Percentiles rank a stretch among this genome's conserved stretches.
Conservation (phyloP, 2,888 invertebrate genomes). For the Lissonota sp. region DNA sequence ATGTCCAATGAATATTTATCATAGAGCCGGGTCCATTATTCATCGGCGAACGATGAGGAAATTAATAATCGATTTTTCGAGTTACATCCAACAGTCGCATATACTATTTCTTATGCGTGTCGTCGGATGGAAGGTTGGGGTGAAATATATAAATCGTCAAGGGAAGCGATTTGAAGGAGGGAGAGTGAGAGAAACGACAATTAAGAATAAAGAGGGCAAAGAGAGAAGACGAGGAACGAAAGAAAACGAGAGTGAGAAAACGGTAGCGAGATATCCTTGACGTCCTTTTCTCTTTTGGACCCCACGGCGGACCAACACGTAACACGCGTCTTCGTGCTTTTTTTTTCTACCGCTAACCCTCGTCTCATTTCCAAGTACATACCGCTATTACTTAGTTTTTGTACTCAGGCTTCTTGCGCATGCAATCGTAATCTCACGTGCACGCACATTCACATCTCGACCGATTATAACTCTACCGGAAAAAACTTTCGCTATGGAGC, state of each 20-base stretch:
- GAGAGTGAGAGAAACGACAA: background rate
- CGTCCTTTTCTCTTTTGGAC: conserved; percentile 41
- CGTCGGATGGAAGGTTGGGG: background rate
- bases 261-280: conserved; percentile 56
- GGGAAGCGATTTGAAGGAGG: background rate
- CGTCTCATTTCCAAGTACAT: background rate
- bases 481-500: too few relatives aligned
- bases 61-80: conserved; percentile 51
- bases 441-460: too few relatives aligned
- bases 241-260: conserved; percentile 58
- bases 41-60: conserved; percentile 42
- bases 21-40: conserved; percentile 46
- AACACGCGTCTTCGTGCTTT: conserved; percentile 40
- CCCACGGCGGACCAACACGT: conserved; percentile 58
- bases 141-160: conserved; percentile 11
- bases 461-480: too few relatives aligned
- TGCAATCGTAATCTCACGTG: too few relatives aligned
- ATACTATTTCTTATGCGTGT: too few relatives aligned
- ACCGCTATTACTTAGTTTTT: too few relatives aligned
- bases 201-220: conserved; percentile 5
- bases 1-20: conserved; percentile 60
- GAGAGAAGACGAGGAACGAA: background rate
- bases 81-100: background rate
- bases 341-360: conserved; percentile 39
- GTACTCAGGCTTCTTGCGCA: too few relatives aligned